A percentile compares a stretch with the other conserved stretches of the same genome.
These are phyloP conservation scores for Diadumene lineata DNA, from an alignment of 92 coral and sea anemone species.

Conservation along the genomic window DNA sequence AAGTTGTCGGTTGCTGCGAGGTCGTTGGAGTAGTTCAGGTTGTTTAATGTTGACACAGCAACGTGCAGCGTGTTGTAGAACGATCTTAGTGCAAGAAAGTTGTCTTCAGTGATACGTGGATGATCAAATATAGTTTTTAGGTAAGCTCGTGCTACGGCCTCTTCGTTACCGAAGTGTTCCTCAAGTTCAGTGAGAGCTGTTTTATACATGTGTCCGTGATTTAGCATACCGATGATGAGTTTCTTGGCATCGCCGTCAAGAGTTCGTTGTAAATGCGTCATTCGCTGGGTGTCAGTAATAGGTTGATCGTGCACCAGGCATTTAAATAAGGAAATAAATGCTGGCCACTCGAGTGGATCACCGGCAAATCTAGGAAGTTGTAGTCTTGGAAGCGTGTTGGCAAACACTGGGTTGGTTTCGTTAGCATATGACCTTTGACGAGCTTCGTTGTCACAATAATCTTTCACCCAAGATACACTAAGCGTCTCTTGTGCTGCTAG, in stretches of 20 bases:
- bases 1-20: constrained; percentile 49
- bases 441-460: no score
- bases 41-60: constrained; percentile 47
- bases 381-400: constrained; percentile 13
- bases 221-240: constrained; percentile 61
- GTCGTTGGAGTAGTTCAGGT: constrained; percentile 33
- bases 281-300: constrained; percentile 53
- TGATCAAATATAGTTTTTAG: constrained; percentile 42
- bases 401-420: no score
- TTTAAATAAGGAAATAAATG: constrained; percentile 24
- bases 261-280: constrained; percentile 52
- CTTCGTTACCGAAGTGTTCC: constrained; percentile 58
- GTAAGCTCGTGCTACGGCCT: constrained; percentile 31
- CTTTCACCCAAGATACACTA: constrained; percentile 49
- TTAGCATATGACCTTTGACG: no score
- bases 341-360: constrained; percentile 56
- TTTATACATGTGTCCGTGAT: constrained; percentile 58
- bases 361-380: constrained; percentile 42
- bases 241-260: no score
- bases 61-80: constrained; percentile 47
- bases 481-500: not conserved
- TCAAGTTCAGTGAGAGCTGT: constrained; percentile 56
- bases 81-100: constrained; percentile 17
- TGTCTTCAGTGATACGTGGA: constrained; percentile 30
- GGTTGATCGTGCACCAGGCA: constrained; percentile 59